phyloP scores from a whole-genome alignment of 2,888 invertebrate species.

The Mimumesa dahlbomi region DNA sequence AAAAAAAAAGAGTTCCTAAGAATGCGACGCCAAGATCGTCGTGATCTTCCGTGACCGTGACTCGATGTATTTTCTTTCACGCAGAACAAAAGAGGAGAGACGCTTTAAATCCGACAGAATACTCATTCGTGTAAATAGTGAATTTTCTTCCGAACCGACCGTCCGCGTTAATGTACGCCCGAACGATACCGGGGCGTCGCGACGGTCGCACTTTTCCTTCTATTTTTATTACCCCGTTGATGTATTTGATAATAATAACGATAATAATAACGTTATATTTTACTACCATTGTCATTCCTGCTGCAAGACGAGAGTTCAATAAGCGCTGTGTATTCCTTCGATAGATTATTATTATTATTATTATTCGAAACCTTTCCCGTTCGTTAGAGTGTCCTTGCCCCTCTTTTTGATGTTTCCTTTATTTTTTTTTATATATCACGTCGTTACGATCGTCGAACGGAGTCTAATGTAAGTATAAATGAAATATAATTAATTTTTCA shows the following conservation, averaged over 20 bases:
- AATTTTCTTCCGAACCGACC: conserved; percentile 53
- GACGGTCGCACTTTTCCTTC: conserved; percentile 44
- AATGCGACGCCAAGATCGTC: conserved; percentile 15
- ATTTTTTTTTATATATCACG: no score
- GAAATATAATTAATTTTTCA: no score
- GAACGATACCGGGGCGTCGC: conserved; percentile 10
- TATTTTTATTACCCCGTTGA: conserved; percentile 64
- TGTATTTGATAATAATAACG: conserved; percentile 63
- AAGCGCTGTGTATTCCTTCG: neutral
- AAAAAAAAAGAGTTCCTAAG: conserved; percentile 57
- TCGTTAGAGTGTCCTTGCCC: no score
- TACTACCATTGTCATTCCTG: conserved; percentile 49
- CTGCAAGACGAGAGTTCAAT: conserved; percentile 13
- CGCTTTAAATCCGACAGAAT: conserved; percentile 9
- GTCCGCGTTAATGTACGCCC: conserved; percentile 16
- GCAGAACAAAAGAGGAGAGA: neutral
- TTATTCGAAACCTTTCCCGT: no score
- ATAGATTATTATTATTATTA: neutral
- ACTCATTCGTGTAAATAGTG: conserved; percentile 55
- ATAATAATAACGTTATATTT: conserved; percentile 63
- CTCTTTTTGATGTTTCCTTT: no score
- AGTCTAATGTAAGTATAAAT: conserved; percentile 50
- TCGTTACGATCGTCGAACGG: no score
- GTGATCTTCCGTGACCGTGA: conserved; percentile 13
- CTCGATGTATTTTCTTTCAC: conserved; percentile 11